phyloP scores from a whole-genome alignment of 2,888 invertebrate genomes.

The Harpalus rufipes region DNA sequence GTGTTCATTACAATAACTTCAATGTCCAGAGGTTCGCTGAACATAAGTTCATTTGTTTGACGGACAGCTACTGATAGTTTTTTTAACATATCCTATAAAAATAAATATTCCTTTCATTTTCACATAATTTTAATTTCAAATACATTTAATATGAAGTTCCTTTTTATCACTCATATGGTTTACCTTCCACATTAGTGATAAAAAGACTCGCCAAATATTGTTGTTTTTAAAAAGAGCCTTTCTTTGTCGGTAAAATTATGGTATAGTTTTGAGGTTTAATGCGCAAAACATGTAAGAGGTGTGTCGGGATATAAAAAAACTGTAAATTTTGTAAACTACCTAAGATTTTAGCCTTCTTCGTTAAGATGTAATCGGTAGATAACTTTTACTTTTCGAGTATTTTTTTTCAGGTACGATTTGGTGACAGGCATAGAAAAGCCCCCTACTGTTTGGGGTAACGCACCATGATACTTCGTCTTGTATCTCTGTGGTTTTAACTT shows the following conservation, averaged over 20 bases:
- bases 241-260: background rate
- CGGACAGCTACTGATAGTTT: no score
- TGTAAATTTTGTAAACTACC: background rate
- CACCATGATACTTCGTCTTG: background rate
- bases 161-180: no score
- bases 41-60: no score
- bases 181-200: no score
- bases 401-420: constrained; percentile 3
- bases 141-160: no score
- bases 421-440: constrained; percentile 41
- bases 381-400: background rate
- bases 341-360: background rate
- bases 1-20: no score
- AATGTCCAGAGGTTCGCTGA: no score
- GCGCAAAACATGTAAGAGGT: constrained; percentile 1
- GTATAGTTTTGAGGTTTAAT: background rate
- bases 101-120: no score
- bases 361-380: constrained; percentile 1
- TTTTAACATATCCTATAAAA: no score
- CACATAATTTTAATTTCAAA: no score
- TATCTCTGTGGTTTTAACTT: background rate
- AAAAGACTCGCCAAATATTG: no score
- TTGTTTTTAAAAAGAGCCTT: no score
- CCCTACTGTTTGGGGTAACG: constrained; percentile 46
- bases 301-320: background rate